Base-by-base conservation (phyloP, 2,888 invertebrate genomes). In the Clepsis dumicolana region DNA sequence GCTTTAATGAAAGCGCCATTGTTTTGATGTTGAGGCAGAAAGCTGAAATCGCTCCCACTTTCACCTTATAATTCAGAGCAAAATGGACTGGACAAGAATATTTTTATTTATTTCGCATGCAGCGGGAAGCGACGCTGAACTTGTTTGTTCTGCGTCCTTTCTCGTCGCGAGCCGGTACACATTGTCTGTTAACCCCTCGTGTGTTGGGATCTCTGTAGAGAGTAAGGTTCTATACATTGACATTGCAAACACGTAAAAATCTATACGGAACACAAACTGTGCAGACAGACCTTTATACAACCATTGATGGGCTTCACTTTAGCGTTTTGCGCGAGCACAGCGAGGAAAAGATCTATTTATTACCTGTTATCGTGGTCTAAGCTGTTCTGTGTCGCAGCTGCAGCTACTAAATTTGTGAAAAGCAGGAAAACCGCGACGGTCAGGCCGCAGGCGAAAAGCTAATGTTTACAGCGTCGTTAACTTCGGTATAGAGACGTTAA, bases 21-120 rank as follows among this genome's bases (percentile, higher is more conserved):
- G 84, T 83, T 78, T 81, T 78, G 79, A 77, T 78, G 71, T 53
- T 56, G 54, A 62, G 54, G 27, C 16, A 32, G 63, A 41, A 52
- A 57, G 63, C 68, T 68, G 64, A 59, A 57, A 64, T 38, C 54
- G 57, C 41, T 50, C 50, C 44, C 50, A 63, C 68, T 68, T 68
- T 63, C 68, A 68, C 41, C 66, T 56, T 66, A 61, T 68, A 63
- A 63, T 63, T 63, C 29, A 32, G 63, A 63, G 57, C 57, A 29
- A 57, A 57, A 63, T 67, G 57, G 48, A 62, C 29, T 44, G 44
- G 16, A 53, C 14, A 61, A 54, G 54, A 65, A 44, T n/a, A 54
- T 32, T 61, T 61, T 44, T 53, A 66, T 48, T 54, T 25, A 54
- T 61, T 59, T 44, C 41, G 16, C 44, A 25, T 61, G 16, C 14